Percentiles rank a stretch among this genome's conserved stretches.
phyloP scores from a whole-genome alignment of 2,888 invertebrate species.

The Lepidocyrtoides sp. region DNA sequence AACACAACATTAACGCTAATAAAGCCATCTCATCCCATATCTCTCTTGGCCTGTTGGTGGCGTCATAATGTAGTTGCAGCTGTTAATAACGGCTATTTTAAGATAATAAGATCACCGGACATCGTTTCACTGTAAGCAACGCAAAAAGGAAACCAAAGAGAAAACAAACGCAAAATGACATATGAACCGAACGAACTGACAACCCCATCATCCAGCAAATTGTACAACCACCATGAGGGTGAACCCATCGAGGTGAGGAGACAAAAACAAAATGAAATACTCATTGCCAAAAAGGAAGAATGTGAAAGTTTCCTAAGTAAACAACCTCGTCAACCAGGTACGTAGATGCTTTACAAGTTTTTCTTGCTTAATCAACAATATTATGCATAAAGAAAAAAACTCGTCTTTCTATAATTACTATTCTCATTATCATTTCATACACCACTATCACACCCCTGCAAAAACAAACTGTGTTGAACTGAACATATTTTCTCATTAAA shows the following conservation, averaged over 20 bases:
- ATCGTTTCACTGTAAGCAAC: not conserved
- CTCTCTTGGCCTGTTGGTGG: slow-evolving; percentile 3
- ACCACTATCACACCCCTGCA: not conserved
- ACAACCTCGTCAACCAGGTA: slow-evolving; percentile 23
- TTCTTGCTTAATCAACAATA: not conserved
- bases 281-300: slow-evolving; percentile 10
- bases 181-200: slow-evolving; percentile 33
- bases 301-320: not conserved
- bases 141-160: not conserved
- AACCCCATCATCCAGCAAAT: slow-evolving; percentile 13
- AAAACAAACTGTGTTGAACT: not conserved
- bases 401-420: not conserved
- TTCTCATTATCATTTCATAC: not conserved
- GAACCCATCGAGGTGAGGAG: slow-evolving; percentile 17
- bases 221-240: not conserved
- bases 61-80: not conserved
- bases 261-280: slow-evolving; percentile 17
- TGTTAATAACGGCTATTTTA: not conserved
- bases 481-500: not conserved
- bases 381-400: no score
- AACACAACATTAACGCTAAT: not conserved
- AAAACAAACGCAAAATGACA: slow-evolving; percentile 55
- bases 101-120: not conserved
- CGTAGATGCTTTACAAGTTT: not conserved
- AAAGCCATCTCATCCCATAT: not conserved